A percentile compares a stretch with the other conserved stretches of the same genome.
These are phyloP conservation scores for Sparus aurata DNA, from an alignment of 2,797 vertebrate species.

Conservation along the genomic window DNA sequence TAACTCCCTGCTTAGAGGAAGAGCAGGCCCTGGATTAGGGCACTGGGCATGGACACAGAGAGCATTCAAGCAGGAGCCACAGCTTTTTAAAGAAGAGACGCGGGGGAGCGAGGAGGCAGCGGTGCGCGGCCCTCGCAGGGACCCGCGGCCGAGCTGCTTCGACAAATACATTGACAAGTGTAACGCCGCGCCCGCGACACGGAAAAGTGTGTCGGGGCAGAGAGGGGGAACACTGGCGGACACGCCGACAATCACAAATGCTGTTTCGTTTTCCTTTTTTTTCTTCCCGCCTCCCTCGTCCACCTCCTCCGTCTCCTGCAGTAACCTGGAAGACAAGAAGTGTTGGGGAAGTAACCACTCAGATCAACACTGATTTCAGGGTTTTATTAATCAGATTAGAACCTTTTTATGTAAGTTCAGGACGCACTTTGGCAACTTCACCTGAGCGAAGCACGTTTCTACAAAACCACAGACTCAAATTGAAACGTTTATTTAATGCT, in stretches of 20 bases:
- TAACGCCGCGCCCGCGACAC: conserved; percentile 66
- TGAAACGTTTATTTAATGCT: too few relatives aligned
- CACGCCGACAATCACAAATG: conserved; percentile 53
- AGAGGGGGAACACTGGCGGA: conserved; percentile 62
- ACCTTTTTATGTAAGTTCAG: not conserved
- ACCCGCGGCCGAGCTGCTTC: conserved; percentile 74
- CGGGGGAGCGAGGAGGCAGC: conserved; percentile 72
- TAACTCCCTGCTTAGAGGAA: conserved; percentile 83
- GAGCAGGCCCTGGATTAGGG: conserved; percentile 82
- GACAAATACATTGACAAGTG: conserved; percentile 79
- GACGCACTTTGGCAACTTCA: too few relatives aligned
- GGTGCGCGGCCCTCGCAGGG: conserved; percentile 62
- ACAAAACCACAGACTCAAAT: too few relatives aligned
- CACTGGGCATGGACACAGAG: conserved; percentile 81
- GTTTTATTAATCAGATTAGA: not conserved
- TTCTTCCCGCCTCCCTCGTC: conserved; percentile 2
- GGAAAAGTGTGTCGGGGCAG: conserved; percentile 66
- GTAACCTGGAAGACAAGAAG: conserved; percentile 17
- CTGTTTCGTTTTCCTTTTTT: not conserved
- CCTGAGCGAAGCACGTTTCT: too few relatives aligned
- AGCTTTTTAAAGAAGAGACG: conserved; percentile 79
- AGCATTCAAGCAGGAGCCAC: conserved; percentile 80
- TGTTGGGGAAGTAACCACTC: not conserved
- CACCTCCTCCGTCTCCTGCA: conserved; percentile 18
- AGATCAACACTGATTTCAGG: not conserved